Conservation (phyloP, 2,113 vertebrate species). For the Microtus richardsoni region DNA sequence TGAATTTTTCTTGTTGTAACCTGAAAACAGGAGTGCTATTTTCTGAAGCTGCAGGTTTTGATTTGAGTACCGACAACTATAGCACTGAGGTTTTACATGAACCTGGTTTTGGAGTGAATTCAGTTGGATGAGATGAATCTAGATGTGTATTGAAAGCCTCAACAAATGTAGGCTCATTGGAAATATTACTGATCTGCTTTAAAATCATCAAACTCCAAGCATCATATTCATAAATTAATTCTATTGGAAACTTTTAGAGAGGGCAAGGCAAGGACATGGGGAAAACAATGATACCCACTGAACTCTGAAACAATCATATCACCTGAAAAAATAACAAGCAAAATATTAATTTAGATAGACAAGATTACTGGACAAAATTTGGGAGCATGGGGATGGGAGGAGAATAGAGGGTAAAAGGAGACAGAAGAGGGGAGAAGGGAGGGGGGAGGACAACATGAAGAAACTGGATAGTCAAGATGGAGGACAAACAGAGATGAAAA, state of each 20-base stretch:
- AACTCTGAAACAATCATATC: not conserved
- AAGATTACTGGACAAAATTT: no score
- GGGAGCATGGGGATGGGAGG: no score
- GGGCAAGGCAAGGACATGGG: conserved; percentile 18
- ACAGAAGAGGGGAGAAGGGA: no score
- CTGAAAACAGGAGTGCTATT: not conserved
- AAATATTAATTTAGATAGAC: not conserved
- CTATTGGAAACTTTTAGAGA: conserved; percentile 9
- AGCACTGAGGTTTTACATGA: conserved; percentile 44
- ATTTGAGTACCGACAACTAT: not conserved
- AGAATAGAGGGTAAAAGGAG: no score
- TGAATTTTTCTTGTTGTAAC: not conserved
- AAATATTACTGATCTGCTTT: conserved; percentile 64
- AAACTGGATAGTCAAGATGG: no score
- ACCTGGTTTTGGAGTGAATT: conserved; percentile 45
- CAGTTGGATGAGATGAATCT: conserved; percentile 37
- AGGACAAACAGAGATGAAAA: no score
- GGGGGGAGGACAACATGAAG: no score
- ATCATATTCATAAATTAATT: conserved; percentile 66
- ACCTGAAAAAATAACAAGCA: not conserved
- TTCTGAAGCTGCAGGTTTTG: not conserved
- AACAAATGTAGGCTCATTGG: conserved; percentile 56
- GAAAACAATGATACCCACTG: not conserved
- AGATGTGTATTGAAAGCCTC: conserved; percentile 49
- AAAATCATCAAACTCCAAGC: conserved; percentile 60